phyloP scores from a whole-genome alignment of 2,888 invertebrate genomes.

The Hypolimnas misippus region DNA sequence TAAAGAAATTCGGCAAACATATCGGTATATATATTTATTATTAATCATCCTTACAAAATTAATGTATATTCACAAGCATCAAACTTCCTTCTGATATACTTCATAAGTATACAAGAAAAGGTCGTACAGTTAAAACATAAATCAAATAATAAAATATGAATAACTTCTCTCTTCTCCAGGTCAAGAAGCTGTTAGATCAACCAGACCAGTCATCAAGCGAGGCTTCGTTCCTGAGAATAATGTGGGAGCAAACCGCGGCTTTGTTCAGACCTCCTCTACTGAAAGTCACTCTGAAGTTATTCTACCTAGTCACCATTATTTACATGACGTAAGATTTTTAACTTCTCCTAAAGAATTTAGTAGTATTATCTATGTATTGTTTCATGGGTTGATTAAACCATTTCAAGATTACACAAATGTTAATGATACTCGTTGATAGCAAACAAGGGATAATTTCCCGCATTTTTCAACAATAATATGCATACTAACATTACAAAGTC shows the following conservation, averaged over 20 bases:
- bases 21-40: no score
- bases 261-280: constrained; percentile 82
- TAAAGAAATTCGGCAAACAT: no score
- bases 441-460: not conserved
- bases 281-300: constrained; percentile 81
- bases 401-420: not conserved
- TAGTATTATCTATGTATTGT: not conserved
- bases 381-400: not conserved
- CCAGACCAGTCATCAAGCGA: constrained; percentile 61
- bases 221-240: constrained; percentile 61
- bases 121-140: no score
- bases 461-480: no score
- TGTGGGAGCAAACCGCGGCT: constrained; percentile 81
- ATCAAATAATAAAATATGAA: no score
- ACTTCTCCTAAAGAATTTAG: not conserved
- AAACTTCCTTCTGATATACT: no score
- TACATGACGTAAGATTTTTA: constrained; percentile 72
- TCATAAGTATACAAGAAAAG: no score
- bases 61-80: no score
- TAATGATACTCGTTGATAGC: not conserved
- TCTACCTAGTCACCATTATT: constrained; percentile 85
- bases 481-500: no score
- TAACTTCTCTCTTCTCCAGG: constrained; percentile 56
- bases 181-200: constrained; percentile 65
- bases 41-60: no score